Percentiles rank a stretch among this genome's conserved stretches.
These are phyloP conservation scores for Dinomys branickii DNA, from an alignment of 2,113 vertebrate species.

Conservation along the genomic window DNA sequence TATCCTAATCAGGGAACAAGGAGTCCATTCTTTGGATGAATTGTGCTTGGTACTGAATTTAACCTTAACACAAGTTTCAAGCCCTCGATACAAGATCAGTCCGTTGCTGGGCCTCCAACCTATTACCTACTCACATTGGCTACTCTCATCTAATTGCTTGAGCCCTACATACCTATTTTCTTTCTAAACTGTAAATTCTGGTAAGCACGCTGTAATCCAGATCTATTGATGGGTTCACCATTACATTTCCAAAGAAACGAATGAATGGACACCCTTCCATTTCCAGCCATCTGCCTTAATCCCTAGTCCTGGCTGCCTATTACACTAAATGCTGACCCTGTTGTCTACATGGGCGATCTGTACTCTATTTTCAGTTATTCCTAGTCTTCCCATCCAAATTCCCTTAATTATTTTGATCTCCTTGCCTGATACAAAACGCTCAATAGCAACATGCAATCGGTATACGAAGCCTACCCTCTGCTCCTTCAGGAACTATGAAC, in stretches of 20 bases:
- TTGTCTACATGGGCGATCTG: neutral
- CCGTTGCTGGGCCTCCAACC: neutral
- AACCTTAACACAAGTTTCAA: neutral
- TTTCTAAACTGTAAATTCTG: slow-evolving; percentile 12
- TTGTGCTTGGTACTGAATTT: neutral
- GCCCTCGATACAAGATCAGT: neutral
- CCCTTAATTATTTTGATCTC: slow-evolving; percentile 4
- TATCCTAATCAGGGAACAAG: neutral
- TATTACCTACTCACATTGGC: neutral
- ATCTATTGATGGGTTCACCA: neutral
- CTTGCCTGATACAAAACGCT: slow-evolving; percentile 5
- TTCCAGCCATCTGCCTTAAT: neutral
- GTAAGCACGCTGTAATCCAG: neutral
- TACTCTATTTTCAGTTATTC: neutral
- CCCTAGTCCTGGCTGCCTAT: neutral
- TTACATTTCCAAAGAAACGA: slow-evolving; percentile 29
- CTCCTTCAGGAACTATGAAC: neutral
- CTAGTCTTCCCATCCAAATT: slow-evolving; percentile 2
- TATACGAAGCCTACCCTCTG: neutral
- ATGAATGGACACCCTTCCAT: neutral
- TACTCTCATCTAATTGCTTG: neutral
- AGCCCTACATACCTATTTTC: neutral
- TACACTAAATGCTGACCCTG: neutral
- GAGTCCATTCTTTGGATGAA: neutral
- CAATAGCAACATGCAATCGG: neutral